Evolutionary conservation across 1,140 invertebrate genomes (phyloP), one percentile per base, ranked within the genome.

Genomic region (Drosophila saltans): DNA sequence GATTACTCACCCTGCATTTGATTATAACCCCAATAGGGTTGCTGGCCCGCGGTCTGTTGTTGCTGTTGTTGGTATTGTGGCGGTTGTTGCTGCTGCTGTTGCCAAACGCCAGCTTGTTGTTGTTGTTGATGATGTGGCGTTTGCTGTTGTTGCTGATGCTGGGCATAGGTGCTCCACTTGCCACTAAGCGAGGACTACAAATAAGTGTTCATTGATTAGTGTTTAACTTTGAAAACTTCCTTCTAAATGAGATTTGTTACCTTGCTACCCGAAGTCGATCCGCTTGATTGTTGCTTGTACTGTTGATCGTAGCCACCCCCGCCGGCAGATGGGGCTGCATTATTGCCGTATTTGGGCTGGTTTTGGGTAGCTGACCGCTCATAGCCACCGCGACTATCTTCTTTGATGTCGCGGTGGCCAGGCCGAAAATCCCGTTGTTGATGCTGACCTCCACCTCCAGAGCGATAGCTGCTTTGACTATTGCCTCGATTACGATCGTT

Each of bases 351-450:
- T 52, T 91, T 91, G 71, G 80, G 78, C 68, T 77, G 69, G 68
- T 81, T 55, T 80, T 80, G 83, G 52, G 73, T 77, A 74, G 83
- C 81, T 77, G 90, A 91, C 65, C 90, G 83, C 81, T 91, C 90
- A 91, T 91, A 92, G 91, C 91, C 90, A 92, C 91, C 90, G 90
- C 91, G 91, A 92, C 90, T 92, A 92, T 92, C 91, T 92, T 91
- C 90, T 90, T 86, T 91, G 85, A 81, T 92, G 91, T 92, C 91
- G 91, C 91, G 91, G 91, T 92, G 91, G 91, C 91, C 91, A 90
- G 80, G 84, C 91, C 91, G 91, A 92, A 92, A 92, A 92, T 92
- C 91, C 91, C 91, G 91, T 78, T 92, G 86, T 73, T 91, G 90
- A 65, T 52, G 45, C 45, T 88, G 73, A 78, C 70, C 75, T 21